Conservation (phyloP, 2,888 invertebrate species). For the Cacoxenus indagator region DNA sequence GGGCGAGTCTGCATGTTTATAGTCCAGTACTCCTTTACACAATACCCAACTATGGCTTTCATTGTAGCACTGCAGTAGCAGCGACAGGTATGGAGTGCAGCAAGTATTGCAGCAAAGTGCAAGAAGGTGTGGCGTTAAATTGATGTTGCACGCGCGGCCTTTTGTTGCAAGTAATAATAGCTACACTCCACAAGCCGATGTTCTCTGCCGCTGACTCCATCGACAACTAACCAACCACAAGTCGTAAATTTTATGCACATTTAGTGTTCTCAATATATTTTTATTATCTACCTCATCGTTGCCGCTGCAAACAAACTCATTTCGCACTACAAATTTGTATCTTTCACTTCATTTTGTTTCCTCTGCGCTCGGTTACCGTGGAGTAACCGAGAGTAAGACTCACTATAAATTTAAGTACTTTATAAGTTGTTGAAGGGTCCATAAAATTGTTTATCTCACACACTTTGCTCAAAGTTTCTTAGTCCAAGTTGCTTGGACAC, state of each 20-base stretch:
- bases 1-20: too few relatives aligned
- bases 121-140: neutral
- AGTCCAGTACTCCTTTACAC: too few relatives aligned
- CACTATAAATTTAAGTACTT: conserved; percentile 34
- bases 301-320: neutral
- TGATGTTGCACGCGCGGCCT: neutral
- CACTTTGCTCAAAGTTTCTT: conserved; percentile 23
- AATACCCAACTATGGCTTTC: too few relatives aligned
- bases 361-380: neutral
- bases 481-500: conserved; percentile 19
- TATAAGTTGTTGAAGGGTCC: conserved; percentile 39
- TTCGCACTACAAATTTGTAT: neutral
- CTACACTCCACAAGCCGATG: too few relatives aligned
- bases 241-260: conserved; percentile 33
- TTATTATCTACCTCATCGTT: conserved; percentile 33
- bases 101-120: neutral
- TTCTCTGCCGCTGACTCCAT: too few relatives aligned
- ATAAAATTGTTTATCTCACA: conserved; percentile 39
- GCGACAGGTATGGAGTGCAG: neutral
- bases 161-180: too few relatives aligned
- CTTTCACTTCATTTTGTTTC: neutral
- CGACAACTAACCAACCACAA: conserved; percentile 3
- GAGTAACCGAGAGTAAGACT: neutral
- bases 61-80: too few relatives aligned
- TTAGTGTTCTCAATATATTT: conserved; percentile 32